Evolutionary conservation across 1,140 invertebrate genomes (phyloP).

Genomic region (Meloidogyne chitwoodi): DNA sequence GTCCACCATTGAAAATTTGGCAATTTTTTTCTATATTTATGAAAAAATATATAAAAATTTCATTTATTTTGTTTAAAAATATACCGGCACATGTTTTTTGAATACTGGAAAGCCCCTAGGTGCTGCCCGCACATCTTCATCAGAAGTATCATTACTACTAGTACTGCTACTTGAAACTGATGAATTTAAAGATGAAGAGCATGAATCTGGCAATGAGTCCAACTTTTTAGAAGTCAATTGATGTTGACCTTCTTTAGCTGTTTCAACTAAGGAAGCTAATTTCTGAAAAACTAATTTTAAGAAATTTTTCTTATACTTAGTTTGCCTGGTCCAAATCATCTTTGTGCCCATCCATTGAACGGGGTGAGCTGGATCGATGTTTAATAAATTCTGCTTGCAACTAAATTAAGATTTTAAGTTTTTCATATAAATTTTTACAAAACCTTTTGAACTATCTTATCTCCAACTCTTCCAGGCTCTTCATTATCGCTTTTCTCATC

Average conservation of each 20-base stretch:
- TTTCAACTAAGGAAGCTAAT: background rate
- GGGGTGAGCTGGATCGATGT: background rate
- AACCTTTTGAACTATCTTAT: background rate
- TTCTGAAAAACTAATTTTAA: background rate
- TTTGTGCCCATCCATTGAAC: background rate
- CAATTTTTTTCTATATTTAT: conserved; percentile 17
- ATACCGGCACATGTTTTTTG: conserved; percentile 4
- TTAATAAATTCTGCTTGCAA: conserved; percentile 4
- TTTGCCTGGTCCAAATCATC: background rate
- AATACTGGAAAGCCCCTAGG: background rate
- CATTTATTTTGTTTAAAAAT: background rate
- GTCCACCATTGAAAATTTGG: conserved; percentile 27
- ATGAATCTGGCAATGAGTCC: background rate
- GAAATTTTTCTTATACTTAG: background rate
- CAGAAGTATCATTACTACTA: background rate
- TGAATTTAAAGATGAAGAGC: background rate
- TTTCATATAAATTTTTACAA: background rate
- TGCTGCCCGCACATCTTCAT: background rate
- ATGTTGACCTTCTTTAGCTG: background rate
- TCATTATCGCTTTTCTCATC: conserved; percentile 6
- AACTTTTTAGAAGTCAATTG: background rate
- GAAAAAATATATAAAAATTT: background rate
- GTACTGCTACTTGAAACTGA: background rate
- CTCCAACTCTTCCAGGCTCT: background rate
- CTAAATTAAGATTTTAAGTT: background rate